Conservation (phyloP, 2,113 vertebrate species). For the Pseudonaja textilis region DNA sequence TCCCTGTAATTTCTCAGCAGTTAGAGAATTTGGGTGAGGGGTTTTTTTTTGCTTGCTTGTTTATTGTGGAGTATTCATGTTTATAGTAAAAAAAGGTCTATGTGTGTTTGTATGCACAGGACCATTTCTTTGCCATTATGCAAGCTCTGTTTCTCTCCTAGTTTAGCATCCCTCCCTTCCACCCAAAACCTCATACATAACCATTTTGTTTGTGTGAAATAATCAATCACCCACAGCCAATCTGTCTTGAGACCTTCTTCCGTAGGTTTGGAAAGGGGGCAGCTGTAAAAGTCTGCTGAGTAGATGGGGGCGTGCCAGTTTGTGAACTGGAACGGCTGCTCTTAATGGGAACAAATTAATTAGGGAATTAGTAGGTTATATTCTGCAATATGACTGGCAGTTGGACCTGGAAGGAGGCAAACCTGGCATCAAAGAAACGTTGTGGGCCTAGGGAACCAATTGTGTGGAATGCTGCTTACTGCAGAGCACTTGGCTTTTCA, state of each 20-base stretch:
- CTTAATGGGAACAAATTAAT: slow-evolving; percentile 13
- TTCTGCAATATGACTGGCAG: background rate
- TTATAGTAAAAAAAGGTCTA: background rate
- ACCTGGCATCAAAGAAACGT: background rate
- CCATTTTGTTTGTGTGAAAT: slow-evolving; percentile 5
- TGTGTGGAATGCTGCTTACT: background rate
- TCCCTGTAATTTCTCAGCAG: background rate
- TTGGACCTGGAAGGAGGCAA: background rate
- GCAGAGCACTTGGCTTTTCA: background rate
- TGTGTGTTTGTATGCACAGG: background rate
- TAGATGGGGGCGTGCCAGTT: background rate
- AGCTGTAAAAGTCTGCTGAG: slow-evolving; percentile 13
- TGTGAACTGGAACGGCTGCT: background rate
- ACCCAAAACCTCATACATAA: background rate
- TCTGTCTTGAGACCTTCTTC: background rate
- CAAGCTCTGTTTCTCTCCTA: background rate
- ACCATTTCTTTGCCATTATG: background rate
- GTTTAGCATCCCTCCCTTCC: background rate
- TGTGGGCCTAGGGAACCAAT: background rate
- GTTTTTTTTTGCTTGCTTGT: background rate
- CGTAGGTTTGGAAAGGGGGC: background rate
- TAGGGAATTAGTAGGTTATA: background rate
- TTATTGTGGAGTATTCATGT: background rate
- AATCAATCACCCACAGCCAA: slow-evolving; percentile 2
- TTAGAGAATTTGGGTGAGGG: background rate